Base-by-base conservation (phyloP, 2,888 invertebrate genomes). In the Melitaea athalia region DNA sequence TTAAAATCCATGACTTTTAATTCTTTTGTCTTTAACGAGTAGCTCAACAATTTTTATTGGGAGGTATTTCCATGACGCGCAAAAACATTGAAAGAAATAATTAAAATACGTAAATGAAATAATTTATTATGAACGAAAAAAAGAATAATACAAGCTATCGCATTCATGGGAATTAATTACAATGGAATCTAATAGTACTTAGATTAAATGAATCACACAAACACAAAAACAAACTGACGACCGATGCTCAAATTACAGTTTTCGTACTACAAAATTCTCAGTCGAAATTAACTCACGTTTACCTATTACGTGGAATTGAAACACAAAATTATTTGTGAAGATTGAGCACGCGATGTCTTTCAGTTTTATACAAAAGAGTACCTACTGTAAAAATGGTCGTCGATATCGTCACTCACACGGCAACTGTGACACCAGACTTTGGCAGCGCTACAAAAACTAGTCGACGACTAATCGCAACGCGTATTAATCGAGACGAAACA, bases 1-100 rank as follows among this genome's bases (percentile, higher is more conserved):
- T 70, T 72, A 70, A 70, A 72, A 72, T 31, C 72, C 70, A 50
- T 72, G 72, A 72, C 70, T 65, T 55, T 81, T 82, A 80, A 85
- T 85, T 87, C 83, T 77, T 85, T 87, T 87, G 86, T 87, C 79
- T 83, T 77, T 57, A 59, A 67, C 60, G 31, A 62, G 33, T 55
- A 55, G 53, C 42, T 50, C 43, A 60, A 55, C 59, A 63, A 70
- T 63, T 57, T 67, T 64, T 49, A 72, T 69, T 49, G 17, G 31
- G 59, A 47, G 59, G 67, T 59, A 63, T 60, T 63, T 43, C 60
- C 67, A 64, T 14, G n/a, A 62, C 47, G 24, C 15, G 59, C 17
- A 60, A 66, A 66, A 69, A 68, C 24, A 65, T 61, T 47, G n/a
- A 68, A 72, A 71, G 60, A 63, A 53, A 62, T 74, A 72, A 75